Percentiles rank a stretch among this genome's conserved stretches.
These are phyloP conservation scores for Scaptomyza montana DNA, from an alignment of 1,140 invertebrate species.

Conservation along the genomic window DNA sequence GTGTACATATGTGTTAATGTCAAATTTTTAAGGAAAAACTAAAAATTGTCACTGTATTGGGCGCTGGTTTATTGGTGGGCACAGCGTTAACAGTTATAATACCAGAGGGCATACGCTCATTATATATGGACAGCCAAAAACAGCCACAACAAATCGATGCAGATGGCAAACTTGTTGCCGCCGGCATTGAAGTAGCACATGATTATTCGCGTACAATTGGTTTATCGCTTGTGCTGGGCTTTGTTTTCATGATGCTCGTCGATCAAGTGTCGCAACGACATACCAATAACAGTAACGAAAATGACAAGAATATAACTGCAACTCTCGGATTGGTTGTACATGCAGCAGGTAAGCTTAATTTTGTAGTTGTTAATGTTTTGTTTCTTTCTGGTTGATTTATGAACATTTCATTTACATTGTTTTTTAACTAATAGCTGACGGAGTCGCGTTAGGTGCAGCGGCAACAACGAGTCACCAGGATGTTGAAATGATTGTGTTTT, in stretches of 20 bases:
- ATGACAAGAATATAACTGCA: conserved; percentile 92
- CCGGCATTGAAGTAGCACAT: neutral
- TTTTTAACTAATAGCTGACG: conserved; percentile 89
- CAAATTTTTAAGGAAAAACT: conserved; percentile 91
- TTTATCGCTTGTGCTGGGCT: conserved; percentile 88
- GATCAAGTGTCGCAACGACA: conserved; percentile 92
- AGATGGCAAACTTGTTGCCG: conserved; percentile 41
- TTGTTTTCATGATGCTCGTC: conserved; percentile 98
- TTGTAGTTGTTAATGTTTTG: neutral
- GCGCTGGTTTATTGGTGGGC: conserved; percentile 98
- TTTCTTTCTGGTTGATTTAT: no score
- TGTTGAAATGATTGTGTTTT: conserved; percentile 98
- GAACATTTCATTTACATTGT: neutral
- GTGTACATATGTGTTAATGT: neutral
- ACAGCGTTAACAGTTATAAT: conserved; percentile 99
- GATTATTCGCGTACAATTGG: conserved; percentile 87
- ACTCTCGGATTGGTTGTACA: conserved; percentile 96
- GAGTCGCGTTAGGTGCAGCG: conserved; percentile 97
- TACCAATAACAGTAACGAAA: conserved; percentile 85
- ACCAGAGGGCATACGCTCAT: conserved; percentile 97
- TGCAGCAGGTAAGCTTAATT: conserved; percentile 85
- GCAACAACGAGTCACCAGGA: conserved; percentile 97
- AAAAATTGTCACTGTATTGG: conserved; percentile 96
- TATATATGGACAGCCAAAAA: conserved; percentile 85
- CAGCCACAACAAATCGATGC: conserved; percentile 21